Evolutionary conservation across 2,797 vertebrate species (phyloP).

Genomic region (Hapalemur alaotrensis): DNA sequence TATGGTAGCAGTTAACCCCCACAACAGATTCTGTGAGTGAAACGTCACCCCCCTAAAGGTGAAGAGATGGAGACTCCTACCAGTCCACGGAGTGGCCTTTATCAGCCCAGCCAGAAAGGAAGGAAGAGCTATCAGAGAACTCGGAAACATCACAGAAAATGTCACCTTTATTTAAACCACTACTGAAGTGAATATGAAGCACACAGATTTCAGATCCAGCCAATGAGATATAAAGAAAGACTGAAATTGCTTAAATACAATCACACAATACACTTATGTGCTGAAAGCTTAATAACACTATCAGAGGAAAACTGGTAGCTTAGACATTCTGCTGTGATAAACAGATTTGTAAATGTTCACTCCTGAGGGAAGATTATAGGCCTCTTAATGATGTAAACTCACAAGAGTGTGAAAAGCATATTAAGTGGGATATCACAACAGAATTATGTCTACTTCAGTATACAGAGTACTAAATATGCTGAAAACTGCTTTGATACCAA

Average conservation of each 20-base stretch:
- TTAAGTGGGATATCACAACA: background rate
- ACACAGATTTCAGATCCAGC: background rate
- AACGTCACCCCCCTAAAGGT: rapidly evolving
- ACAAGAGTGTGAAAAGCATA: background rate
- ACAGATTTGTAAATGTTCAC: background rate
- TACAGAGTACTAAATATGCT: background rate
- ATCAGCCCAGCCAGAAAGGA: background rate
- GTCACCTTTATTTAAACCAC: background rate
- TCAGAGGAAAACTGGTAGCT: background rate
- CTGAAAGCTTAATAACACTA: background rate
- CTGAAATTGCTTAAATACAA: background rate
- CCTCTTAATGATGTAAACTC: background rate
- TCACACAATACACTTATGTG: background rate
- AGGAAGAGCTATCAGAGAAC: background rate
- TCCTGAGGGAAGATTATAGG: background rate
- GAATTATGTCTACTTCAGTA: background rate
- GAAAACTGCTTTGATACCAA: background rate
- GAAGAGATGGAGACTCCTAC: background rate
- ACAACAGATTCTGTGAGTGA: background rate
- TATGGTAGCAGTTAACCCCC: background rate
- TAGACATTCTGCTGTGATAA: background rate
- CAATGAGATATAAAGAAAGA: background rate
- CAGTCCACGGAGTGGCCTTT: too few species aligned
- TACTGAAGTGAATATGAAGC: background rate
- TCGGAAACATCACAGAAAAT: background rate